Evolutionary conservation across 1,140 invertebrate genomes (phyloP).

Genomic region (Achatina immaculata): DNA sequence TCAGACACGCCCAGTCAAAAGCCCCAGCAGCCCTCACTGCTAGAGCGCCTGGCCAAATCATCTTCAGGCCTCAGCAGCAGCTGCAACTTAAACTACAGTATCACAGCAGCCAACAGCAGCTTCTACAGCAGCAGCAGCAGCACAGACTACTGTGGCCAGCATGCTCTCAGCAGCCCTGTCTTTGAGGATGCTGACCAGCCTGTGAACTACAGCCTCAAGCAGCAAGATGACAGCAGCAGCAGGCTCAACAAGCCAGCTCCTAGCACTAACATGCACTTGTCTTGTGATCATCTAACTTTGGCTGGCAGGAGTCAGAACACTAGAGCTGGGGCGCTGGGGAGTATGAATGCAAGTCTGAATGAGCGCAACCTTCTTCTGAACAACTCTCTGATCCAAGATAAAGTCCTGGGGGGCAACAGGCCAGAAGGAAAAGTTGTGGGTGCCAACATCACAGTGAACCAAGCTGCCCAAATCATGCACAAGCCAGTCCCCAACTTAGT

Average conservation of each 20-base stretch:
- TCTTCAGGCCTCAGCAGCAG: background rate
- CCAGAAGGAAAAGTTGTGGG: background rate
- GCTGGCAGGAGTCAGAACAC: background rate
- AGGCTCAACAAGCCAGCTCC: background rate
- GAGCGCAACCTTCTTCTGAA: background rate
- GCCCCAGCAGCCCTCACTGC: slow-evolving; percentile 20
- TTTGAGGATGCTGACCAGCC: slow-evolving; percentile 58
- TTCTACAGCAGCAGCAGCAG: background rate
- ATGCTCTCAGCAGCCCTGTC: background rate
- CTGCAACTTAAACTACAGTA: slow-evolving; percentile 16
- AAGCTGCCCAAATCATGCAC: background rate
- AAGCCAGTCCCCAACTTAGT: slow-evolving; percentile 30
- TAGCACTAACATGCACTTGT: background rate
- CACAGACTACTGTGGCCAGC: background rate
- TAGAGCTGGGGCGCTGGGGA: background rate
- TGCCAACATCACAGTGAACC: background rate
- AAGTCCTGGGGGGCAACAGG: background rate
- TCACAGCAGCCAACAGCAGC: background rate
- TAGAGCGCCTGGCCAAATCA: slow-evolving; percentile 33
- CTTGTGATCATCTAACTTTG: background rate
- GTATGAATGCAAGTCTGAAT: background rate
- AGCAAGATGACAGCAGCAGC: slow-evolving; percentile 38
- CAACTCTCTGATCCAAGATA: background rate
- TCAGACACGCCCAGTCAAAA: background rate
- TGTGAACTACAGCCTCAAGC: slow-evolving; percentile 66